Conservation (phyloP, 2,888 invertebrate genomes). For the Myathropa florea region DNA sequence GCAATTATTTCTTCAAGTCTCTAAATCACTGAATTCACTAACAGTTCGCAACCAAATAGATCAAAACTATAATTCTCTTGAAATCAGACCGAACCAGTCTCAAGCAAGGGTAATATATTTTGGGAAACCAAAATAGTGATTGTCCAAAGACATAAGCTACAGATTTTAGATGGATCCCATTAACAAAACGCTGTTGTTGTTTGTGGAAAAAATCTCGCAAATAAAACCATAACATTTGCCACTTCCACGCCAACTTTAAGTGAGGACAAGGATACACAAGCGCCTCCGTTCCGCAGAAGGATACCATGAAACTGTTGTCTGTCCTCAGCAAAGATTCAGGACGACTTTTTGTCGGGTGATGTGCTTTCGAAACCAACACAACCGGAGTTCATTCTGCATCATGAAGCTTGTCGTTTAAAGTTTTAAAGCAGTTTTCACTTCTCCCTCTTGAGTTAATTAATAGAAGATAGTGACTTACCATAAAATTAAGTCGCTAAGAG, state of each 20-base stretch:
- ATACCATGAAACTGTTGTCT: not conserved
- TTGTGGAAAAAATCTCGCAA: not conserved
- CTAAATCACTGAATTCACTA: not conserved
- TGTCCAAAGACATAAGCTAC: not conserved
- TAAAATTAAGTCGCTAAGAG: not conserved
- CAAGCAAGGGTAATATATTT: not conserved
- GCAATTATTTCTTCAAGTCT: not conserved
- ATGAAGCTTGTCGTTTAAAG: not conserved
- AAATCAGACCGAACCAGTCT: not conserved
- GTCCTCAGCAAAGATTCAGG: not conserved
- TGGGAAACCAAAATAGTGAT: not conserved
- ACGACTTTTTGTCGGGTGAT: not conserved
- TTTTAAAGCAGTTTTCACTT: not conserved
- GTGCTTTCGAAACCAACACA: not conserved
- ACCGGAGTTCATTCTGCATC: not conserved
- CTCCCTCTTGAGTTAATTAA: not conserved
- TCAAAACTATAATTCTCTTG: not conserved
- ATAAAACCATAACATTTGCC: not conserved
- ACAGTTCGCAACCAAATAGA: not conserved
- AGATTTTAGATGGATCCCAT: not conserved
- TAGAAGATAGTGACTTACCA: not conserved
- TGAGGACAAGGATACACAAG: not conserved
- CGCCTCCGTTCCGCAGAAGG: not conserved
- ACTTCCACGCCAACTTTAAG: not conserved
- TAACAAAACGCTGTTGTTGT: not conserved